Conservation (phyloP, 1,140 invertebrate genomes). For the Aphidius ervi region DNA sequence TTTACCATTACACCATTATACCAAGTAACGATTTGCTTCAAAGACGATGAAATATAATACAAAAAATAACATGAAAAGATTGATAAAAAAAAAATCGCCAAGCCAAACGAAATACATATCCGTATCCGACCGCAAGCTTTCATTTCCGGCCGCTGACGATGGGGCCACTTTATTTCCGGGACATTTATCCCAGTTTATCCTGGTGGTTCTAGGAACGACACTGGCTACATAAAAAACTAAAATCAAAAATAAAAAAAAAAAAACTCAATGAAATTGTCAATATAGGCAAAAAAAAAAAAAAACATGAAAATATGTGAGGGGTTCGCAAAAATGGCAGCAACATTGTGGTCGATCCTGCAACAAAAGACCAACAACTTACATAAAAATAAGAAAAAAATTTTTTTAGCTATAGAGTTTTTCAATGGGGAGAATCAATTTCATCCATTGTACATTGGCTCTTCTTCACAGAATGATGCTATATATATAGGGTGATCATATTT, state of each 20-base stretch:
- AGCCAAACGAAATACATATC: slow-evolving; percentile 52
- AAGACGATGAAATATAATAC: not conserved
- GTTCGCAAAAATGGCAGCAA: slow-evolving; percentile 1
- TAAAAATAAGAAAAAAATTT: no score
- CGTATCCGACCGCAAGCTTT: slow-evolving; percentile 56
- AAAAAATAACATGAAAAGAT: not conserved
- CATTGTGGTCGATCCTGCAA: slow-evolving; percentile 13
- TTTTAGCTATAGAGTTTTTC: no score
- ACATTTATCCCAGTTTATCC: slow-evolving; percentile 57
- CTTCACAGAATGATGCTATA: no score
- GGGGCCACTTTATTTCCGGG: slow-evolving; percentile 54
- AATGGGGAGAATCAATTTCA: no score
- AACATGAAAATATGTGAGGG: not conserved
- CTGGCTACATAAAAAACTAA: no score
- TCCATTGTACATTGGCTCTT: no score
- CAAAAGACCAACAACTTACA: no score
- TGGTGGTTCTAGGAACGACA: slow-evolving; percentile 29
- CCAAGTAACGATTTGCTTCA: no score
- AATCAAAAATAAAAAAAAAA: slow-evolving; percentile 40
- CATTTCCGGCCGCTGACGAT: slow-evolving; percentile 55
- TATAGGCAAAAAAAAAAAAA: slow-evolving; percentile 9
- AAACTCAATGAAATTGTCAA: not conserved
- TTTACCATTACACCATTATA: not conserved
- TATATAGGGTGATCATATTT: no score
- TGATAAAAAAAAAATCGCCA: slow-evolving; percentile 31